phyloP scores from a whole-genome alignment of 2,888 invertebrate genomes.

The Pterostichus madidus region DNA sequence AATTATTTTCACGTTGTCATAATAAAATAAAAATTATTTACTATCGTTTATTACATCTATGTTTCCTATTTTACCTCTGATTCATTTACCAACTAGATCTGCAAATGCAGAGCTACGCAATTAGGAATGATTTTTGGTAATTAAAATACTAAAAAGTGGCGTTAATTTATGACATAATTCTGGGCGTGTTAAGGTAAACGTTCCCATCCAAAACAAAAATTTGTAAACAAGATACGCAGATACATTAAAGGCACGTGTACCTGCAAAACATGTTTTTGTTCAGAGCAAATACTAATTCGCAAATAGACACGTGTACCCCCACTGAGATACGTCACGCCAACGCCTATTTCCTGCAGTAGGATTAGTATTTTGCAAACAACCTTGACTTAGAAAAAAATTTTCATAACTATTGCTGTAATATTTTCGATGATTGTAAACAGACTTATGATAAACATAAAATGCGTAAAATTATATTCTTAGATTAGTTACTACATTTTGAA shows the following conservation, averaged over 20 bases:
- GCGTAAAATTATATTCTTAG: too few relatives aligned
- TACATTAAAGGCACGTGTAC: conserved; percentile 28
- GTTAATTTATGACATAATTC: conserved; percentile 5
- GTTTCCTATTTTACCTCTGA: too few relatives aligned
- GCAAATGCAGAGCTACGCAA: too few relatives aligned
- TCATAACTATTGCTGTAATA: neutral
- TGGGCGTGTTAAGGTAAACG: conserved; percentile 10
- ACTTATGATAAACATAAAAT: neutral
- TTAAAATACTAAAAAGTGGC: too few relatives aligned
- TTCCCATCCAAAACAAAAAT: neutral
- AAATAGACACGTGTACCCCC: conserved; percentile 57
- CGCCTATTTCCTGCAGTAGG: conserved; percentile 28
- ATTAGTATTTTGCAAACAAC: conserved; percentile 25
- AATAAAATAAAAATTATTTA: conserved; percentile 19
- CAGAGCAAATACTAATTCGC: conserved; percentile 2
- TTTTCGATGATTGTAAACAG: conserved; percentile 1
- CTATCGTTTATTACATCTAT: neutral
- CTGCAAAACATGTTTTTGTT: conserved; percentile 51
- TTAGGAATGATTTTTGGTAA: too few relatives aligned
- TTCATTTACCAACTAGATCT: too few relatives aligned
- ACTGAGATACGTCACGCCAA: conserved; percentile 20
- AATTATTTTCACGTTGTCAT: neutral
- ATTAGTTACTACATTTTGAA: too few relatives aligned
- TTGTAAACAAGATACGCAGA: conserved; percentile 8
- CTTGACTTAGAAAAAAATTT: conserved; percentile 35